Conservation (phyloP, 2,888 invertebrate species). For the Glyphotaelius pellucidus region DNA sequence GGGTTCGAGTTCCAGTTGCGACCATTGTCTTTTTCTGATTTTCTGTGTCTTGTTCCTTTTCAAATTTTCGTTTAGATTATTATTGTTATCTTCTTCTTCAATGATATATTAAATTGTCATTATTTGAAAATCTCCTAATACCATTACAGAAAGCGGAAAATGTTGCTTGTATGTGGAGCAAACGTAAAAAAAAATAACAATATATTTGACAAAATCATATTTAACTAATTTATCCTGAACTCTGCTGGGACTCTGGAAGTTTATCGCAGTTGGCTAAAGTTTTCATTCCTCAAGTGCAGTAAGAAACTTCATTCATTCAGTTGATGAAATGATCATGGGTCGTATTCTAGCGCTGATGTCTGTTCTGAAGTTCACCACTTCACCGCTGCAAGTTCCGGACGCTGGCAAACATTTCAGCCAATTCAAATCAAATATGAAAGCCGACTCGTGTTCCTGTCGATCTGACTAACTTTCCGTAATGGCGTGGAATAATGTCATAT, state of each 20-base stretch:
- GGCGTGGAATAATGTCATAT: neutral
- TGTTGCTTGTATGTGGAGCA: too few species aligned
- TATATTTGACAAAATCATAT: neutral
- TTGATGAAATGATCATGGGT: conserved; percentile 13
- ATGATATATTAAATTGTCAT: too few species aligned
- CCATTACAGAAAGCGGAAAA: too few species aligned
- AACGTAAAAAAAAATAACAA: too few species aligned
- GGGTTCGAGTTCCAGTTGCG: too few species aligned
- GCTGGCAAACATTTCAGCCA: neutral
- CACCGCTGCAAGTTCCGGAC: neutral
- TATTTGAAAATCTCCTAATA: too few species aligned
- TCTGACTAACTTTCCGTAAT: neutral
- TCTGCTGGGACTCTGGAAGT: neutral
- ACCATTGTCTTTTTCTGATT: too few species aligned
- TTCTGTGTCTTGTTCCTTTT: too few species aligned
- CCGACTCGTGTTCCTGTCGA: neutral
- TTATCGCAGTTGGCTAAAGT: neutral
- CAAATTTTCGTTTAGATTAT: too few species aligned
- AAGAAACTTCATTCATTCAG: conserved; percentile 6
- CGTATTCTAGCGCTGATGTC: neutral
- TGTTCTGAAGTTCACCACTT: conserved; percentile 9
- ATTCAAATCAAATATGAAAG: neutral
- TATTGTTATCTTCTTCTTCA: too few species aligned
- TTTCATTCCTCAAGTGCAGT: neutral
- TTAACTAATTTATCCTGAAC: neutral